Percentiles rank a stretch among this genome's conserved stretches.
phyloP scores from a whole-genome alignment of 1,140 invertebrate genomes.

The Metopolophium dirhodum region DNA sequence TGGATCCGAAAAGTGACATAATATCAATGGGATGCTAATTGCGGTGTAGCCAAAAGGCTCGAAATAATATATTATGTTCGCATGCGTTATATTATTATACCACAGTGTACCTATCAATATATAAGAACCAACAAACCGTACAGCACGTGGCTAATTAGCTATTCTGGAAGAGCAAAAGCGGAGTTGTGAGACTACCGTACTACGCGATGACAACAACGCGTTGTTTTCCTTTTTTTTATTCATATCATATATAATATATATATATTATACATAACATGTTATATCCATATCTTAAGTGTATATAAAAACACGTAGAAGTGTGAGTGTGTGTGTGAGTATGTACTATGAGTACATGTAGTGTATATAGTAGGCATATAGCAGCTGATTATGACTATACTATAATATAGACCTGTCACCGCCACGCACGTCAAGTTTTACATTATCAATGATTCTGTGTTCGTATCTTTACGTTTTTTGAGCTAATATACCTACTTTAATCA shows the following conservation, averaged over 20 bases:
- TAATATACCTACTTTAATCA: not conserved
- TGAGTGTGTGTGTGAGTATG: not conserved
- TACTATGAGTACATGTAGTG: not conserved
- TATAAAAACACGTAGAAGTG: not conserved
- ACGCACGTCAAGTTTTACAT: not conserved
- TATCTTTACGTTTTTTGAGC: not conserved
- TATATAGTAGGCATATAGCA: not conserved
- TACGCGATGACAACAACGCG: slow-evolving; percentile 14
- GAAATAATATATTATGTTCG: not conserved
- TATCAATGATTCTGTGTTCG: not conserved
- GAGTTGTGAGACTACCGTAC: not conserved
- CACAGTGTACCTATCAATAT: not conserved
- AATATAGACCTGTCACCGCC: not conserved
- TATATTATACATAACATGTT: not conserved
- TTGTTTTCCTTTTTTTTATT: slow-evolving; percentile 1
- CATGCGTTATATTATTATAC: not conserved
- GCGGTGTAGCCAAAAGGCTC: not conserved
- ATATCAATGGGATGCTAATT: slow-evolving; percentile 26
- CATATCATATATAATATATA: not conserved
- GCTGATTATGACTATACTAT: not conserved
- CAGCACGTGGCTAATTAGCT: slow-evolving; percentile 35
- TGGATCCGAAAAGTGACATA: not conserved
- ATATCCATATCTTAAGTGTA: not conserved
- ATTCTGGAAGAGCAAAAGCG: slow-evolving; percentile 11
- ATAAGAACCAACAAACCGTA: too few species aligned